Conservation (phyloP, 2,113 vertebrate species). For the Isichthys henryi region DNA sequence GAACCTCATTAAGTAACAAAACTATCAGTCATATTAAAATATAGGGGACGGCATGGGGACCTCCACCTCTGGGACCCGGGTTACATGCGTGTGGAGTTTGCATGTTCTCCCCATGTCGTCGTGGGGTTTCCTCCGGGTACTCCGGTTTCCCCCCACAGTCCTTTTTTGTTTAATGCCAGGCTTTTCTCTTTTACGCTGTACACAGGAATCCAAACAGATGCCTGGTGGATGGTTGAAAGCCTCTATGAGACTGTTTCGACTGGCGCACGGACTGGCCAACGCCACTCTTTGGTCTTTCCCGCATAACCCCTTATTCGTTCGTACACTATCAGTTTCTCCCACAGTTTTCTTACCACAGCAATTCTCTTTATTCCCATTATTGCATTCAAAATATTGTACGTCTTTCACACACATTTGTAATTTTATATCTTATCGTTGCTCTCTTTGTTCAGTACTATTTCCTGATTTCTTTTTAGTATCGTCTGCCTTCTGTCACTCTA, state of each 20-base stretch:
- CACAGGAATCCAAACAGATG: constrained; percentile 47
- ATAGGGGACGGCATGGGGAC: too few relatives aligned
- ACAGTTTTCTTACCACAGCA: background rate
- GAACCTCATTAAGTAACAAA: background rate
- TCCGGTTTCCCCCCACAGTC: too few relatives aligned
- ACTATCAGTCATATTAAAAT: background rate
- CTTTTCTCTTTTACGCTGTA: constrained; percentile 16
- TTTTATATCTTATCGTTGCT: background rate
- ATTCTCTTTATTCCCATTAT: background rate
- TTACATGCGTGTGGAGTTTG: too few relatives aligned
- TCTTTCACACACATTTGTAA: background rate
- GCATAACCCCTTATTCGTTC: background rate
- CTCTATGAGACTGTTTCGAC: constrained; percentile 28
- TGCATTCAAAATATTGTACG: background rate
- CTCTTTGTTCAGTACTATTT: background rate
- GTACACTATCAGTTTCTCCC: background rate
- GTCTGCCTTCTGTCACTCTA: background rate
- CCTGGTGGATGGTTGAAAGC: constrained; percentile 34
- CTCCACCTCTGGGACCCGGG: too few relatives aligned
- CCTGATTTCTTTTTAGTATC: background rate
- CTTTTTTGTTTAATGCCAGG: background rate
- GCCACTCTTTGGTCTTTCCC: background rate
- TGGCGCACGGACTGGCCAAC: constrained; percentile 16
- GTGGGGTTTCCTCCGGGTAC: too few relatives aligned
- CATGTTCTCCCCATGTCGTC: too few relatives aligned